A percentile compares a stretch with the other conserved stretches of the same genome.
Evolutionary conservation across 53 echinoderm and acorn worm species (phyloP).

Genomic region (Glandiceps talaboti): DNA sequence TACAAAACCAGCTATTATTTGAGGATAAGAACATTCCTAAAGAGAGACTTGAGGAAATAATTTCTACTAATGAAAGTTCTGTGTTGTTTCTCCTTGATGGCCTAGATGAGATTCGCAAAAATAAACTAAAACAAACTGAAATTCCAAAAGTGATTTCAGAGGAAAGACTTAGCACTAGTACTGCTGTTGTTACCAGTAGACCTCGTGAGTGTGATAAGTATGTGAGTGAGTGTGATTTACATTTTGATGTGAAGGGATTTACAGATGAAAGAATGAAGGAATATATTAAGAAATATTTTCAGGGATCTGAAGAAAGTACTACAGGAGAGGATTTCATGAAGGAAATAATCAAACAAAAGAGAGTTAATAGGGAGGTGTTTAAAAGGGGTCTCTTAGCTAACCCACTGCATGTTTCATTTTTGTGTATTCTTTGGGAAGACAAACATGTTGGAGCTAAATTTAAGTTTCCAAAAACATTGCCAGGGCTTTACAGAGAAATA

Average conservation of each 20-base stretch:
- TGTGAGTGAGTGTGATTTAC: not conserved
- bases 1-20: not conserved
- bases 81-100: not conserved
- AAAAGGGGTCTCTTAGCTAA: not conserved
- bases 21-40: not conserved
- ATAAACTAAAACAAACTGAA: not conserved
- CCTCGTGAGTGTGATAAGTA: not conserved
- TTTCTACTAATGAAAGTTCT: not conserved
- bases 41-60: not conserved
- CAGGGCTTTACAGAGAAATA: not conserved
- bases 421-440: not conserved
- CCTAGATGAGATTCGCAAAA: not conserved
- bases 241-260: not conserved
- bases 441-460: not conserved
- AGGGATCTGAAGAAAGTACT: not conserved
- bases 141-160: not conserved
- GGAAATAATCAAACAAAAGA: not conserved
- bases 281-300: not conserved
- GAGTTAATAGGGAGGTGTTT: not conserved
- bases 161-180: not conserved
- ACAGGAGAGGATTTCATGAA: not conserved
- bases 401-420: not conserved
- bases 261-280: not conserved
- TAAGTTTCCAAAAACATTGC: not conserved
- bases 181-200: not conserved